Evolutionary conservation across 2,888 invertebrate genomes (phyloP).

Genomic region (Darwinula stevensoni): DNA sequence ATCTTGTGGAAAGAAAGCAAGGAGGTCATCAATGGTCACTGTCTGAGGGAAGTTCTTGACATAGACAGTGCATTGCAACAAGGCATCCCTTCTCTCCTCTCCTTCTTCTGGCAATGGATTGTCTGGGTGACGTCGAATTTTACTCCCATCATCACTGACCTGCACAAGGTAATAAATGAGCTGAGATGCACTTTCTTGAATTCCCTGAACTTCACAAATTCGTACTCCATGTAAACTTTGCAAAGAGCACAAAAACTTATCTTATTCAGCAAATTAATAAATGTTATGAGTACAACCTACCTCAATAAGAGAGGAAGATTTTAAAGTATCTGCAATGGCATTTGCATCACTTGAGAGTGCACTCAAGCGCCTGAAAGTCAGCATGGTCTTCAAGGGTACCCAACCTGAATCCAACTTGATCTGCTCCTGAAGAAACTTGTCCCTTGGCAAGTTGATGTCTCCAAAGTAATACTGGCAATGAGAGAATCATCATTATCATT

Average conservation of each 20-base stretch:
- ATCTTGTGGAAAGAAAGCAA: no score
- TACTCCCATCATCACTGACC: slow-evolving; percentile 32
- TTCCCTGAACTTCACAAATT: no score
- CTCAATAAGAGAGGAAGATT: slow-evolving; percentile 34
- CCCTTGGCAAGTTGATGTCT: slow-evolving; percentile 63
- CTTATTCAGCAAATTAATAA: not conserved
- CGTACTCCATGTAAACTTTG: slow-evolving; percentile 5
- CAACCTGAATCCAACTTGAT: slow-evolving; percentile 23
- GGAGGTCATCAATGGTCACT: no score
- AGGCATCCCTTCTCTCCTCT: slow-evolving; percentile 46
- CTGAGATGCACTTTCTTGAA: no score
- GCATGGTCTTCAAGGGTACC: slow-evolving; percentile 52
- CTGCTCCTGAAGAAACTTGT: slow-evolving; percentile 63
- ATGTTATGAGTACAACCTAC: slow-evolving; percentile 22
- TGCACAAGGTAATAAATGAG: no score
- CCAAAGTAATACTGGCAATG: slow-evolving; percentile 38
- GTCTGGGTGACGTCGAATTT: slow-evolving; percentile 39
- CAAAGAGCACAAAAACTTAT: slow-evolving; percentile 10
- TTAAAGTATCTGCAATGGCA: slow-evolving; percentile 38
- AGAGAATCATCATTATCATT: no score
- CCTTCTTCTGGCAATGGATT: slow-evolving; percentile 52
- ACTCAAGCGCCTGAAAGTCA: slow-evolving; percentile 62
- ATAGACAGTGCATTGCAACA: slow-evolving; percentile 46
- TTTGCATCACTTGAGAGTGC: slow-evolving; percentile 32
- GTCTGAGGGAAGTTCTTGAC: slow-evolving; percentile 69